These are phyloP conservation scores for Pelobates cultripes DNA, from an alignment of 2,797 vertebrate genomes.

Conservation along the genomic window DNA sequence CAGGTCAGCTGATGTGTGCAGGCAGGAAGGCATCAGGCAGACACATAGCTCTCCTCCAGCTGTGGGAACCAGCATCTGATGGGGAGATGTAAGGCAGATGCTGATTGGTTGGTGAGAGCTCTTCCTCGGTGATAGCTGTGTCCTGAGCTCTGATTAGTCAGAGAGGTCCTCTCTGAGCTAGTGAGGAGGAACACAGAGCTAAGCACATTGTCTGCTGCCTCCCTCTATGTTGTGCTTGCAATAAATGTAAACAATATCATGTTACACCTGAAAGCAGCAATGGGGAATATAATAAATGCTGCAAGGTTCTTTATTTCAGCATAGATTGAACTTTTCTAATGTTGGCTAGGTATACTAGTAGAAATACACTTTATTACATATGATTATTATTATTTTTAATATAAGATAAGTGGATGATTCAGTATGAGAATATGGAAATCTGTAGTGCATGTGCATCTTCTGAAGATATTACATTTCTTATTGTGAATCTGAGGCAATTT, in stretches of 20 bases:
- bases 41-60: constrained; percentile 41
- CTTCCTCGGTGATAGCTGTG: constrained; percentile 18
- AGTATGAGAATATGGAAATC: no score
- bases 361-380: no score
- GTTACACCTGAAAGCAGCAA: not conserved
- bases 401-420: no score
- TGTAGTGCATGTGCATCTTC: no score
- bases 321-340: no score
- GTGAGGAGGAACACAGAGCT: not conserved
- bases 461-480: no score
- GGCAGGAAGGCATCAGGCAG: constrained; percentile 14
- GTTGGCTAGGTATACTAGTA: no score
- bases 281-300: not conserved
- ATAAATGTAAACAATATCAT: constrained; percentile 3
- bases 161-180: not conserved
- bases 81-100: not conserved
- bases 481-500: no score
- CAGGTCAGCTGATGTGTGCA: constrained; percentile 29
- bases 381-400: no score
- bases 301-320: no score
- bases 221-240: not conserved
- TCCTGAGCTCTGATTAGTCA: constrained; percentile 42
- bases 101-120: constrained; percentile 28
- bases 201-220: constrained; percentile 1
- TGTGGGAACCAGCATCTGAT: constrained; percentile 32